Evolutionary conservation across 2,797 vertebrate species (phyloP), one percentile per base, ranked within the genome.

Genomic region (Tolypeutes matacus): DNA sequence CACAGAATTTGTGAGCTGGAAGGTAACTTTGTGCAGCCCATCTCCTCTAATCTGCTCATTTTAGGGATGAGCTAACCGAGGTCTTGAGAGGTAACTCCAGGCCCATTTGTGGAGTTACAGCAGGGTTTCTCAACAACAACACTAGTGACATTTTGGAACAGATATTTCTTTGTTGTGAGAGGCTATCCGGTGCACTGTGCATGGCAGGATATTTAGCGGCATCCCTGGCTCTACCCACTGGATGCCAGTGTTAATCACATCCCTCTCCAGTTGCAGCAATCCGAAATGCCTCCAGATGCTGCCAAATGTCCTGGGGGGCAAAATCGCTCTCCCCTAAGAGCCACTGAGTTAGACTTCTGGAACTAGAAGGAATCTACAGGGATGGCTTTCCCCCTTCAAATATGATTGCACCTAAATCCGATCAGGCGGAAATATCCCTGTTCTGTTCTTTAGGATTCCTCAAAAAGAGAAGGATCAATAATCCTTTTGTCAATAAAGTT

Each of bases 271-370:
- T 18, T n/a, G n/a, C 34, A 85, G 36, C 42, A 81, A 58, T 64
- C 5, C 53, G 49, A 81, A 86, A 25, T 62, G 21, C 51, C 93
- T 94, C 90, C 17, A 70, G 31, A 42, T 89, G 27, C 64, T 93
- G 20, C 65, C 29, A 88, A 34, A 75, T 77, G 56, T 58, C 70
- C 31, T 39, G 6, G 46, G 27, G 58, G 39, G 34, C 20, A 39
- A 49, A 89, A 46, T 75, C 27, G 53, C 76, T 91, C 51, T 62
- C 51, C 87, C 51, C 7, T 53, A 75, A 96, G 87, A 89, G 77
- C 29, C 46, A n/a, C 11, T 12, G 34, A 93, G 29, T 85, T 69
- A 82, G n/a, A 70, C 12, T 21, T 46, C 11, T 70, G 73, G 69
- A 67, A 36, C 70, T 25, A 13, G 46, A 81, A 49, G 51, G 42